Base-by-base conservation (phyloP, 2,888 invertebrate species). In the Euplexia lucipara region DNA sequence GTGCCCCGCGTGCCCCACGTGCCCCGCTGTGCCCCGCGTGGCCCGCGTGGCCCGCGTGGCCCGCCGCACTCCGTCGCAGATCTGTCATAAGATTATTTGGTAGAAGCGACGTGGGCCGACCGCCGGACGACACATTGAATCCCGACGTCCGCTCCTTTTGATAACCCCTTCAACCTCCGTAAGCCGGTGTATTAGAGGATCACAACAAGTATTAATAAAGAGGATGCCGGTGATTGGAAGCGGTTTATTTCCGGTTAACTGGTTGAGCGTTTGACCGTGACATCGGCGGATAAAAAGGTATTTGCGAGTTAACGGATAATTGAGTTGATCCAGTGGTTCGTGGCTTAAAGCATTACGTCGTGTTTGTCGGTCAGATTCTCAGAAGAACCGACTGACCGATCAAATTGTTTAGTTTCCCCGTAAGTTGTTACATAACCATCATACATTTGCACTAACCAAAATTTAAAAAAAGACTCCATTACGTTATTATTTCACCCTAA, bases 71-170 rank as follows among this genome's bases (percentile, higher is more conserved):
- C 45, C 42, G 58, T 57, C 75, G 47, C 58, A 68, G 72, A 76
- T 77, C 60, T 66, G 63, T 49, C 63, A 54, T 52, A 56, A 79
- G 75, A 81, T 81, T 77, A 75, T 44, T 69, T 52, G 41, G 65
- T 44, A 52, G 53, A 35, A 16, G 54, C 42, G 58, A 59, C 54
- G 54, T 51, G 60, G 35, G 48, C 65, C 26, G 32, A 37, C 51
- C 54, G 41, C 53, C 68, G 57, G 48, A 51, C 74, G 64, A 70
- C 71, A 71, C 68, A 75, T 81, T 71, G 78, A 75, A 71, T 77
- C 60, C 69, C 67, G 56, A 62, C 65, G 66, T 67, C 45, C 72
- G 47, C 68, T 75, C 67, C 56, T 58, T 78, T 80, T 67, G 64
- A 78, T 78, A 75, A 74, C 73, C 75, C 71, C 62, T 72, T 67